Evolutionary conservation across 2,797 vertebrate species (phyloP), one percentile per base, ranked within the genome.

Genomic region (Argya squamiceps): DNA sequence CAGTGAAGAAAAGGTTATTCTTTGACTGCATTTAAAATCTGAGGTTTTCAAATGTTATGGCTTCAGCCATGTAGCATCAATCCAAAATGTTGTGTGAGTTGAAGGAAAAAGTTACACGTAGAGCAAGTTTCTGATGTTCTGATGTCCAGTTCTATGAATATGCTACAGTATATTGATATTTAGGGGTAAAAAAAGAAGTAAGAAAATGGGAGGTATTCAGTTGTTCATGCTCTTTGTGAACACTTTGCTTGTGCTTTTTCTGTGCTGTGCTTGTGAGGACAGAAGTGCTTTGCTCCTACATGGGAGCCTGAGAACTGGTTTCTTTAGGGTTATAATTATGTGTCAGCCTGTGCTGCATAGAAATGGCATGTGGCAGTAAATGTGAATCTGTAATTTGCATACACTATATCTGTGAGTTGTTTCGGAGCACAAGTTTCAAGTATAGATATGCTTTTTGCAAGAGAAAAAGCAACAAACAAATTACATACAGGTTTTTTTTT

Each of bases 391-490:
- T 65, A 59, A 65, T 55, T 47, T 81, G 20, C 15, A 44, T 26
- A 7, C 13, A 39, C 49, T n/a, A 3, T 27, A 16, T 37, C 20
- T 46, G 24, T 20, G 41, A 63, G 30, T 36, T 88, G 11, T 37
- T 94, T 88, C 84, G 68, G 29, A 95, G n/a, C 27, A 59, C 18
- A 44, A 19, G 21, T 69, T 95, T 90, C 32, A 43, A 23, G 22
- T 47, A 36, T 26, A 71, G 23, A 12, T 64, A 17, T 9, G 19
- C 8, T 69, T 94, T 93, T 84, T 81, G 39, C 22, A 49, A 90
- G 41, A 81, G 21, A 34, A 84, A 88, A 90, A 36, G 17, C 36
- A 94, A 82, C 46, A 89, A 74, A 82, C 44, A 80, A 93, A 59
- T 83, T 41, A n/a, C 3, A 55, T 34, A 19, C 16, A 12, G 15